phyloP scores from a whole-genome alignment of 2,797 vertebrate species.

The Emys orbicularis region DNA sequence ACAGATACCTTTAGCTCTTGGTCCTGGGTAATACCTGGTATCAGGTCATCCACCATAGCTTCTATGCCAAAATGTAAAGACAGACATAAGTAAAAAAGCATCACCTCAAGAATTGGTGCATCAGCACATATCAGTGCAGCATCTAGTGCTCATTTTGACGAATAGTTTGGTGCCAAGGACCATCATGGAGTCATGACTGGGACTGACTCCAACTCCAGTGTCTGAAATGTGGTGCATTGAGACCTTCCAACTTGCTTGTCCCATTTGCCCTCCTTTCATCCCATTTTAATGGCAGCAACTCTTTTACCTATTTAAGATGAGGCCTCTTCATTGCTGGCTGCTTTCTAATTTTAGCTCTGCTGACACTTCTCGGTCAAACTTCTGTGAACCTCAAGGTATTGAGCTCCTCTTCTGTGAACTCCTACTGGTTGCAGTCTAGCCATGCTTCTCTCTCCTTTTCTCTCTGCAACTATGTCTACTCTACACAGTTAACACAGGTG shows the following conservation, averaged over 20 bases:
- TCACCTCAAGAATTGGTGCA: not conserved
- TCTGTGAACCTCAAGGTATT: not conserved
- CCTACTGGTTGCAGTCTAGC: not conserved
- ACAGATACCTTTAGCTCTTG: not conserved
- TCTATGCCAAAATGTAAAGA: not conserved
- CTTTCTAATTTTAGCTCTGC: not conserved
- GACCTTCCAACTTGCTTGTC: not conserved
- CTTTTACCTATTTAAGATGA: not conserved
- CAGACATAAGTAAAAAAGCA: not conserved
- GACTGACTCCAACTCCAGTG: not conserved
- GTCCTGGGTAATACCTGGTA: not conserved
- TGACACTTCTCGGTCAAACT: not conserved
- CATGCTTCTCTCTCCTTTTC: not conserved
- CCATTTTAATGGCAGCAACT: not conserved
- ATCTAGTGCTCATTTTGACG: fast-evolving
- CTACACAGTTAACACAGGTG: not conserved
- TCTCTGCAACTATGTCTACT: not conserved
- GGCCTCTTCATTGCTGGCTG: not conserved
- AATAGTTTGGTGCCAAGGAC: not conserved
- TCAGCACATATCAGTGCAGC: not conserved
- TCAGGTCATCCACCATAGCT: fast-evolving
- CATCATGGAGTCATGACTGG: not conserved
- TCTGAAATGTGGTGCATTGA: not conserved
- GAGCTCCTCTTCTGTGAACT: not conserved
- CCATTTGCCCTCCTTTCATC: not conserved